A percentile compares a stretch with the other conserved stretches of the same genome.
Evolutionary conservation across 2,113 vertebrate genomes (phyloP).

Genomic region (Symphodus melops): DNA sequence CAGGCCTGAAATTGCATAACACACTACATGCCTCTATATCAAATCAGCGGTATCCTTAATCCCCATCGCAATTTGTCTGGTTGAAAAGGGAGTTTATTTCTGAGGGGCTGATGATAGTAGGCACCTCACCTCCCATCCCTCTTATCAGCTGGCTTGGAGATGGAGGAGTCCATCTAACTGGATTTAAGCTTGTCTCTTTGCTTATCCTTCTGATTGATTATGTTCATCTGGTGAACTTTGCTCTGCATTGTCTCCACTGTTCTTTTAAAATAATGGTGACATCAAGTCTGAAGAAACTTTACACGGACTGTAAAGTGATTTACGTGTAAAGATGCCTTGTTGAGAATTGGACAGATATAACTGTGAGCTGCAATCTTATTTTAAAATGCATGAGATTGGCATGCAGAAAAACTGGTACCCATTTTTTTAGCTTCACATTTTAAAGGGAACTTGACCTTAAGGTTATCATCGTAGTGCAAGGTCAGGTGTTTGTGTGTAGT

Average conservation of each 20-base stretch:
- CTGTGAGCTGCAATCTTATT: background rate
- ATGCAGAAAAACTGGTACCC: too few species aligned
- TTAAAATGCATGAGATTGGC: too few species aligned
- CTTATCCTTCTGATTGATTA: conserved; percentile 70
- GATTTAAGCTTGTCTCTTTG: conserved; percentile 72
- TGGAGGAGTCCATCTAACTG: conserved; percentile 59
- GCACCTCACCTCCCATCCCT: conserved; percentile 55
- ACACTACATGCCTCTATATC: conserved; percentile 32
- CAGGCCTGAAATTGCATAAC: conserved; percentile 44
- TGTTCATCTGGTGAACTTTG: conserved; percentile 68
- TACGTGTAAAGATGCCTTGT: background rate
- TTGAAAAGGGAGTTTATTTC: conserved; percentile 49
- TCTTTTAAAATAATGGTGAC: conserved; percentile 42
- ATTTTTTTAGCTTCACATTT: too few species aligned
- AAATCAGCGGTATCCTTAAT: conserved; percentile 29
- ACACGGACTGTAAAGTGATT: background rate
- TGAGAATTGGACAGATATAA: background rate
- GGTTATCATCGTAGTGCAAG: too few species aligned
- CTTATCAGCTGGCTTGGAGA: conserved; percentile 66
- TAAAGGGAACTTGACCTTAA: too few species aligned
- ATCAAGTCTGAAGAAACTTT: background rate
- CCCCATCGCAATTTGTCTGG: conserved; percentile 12
- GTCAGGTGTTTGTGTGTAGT: too few species aligned
- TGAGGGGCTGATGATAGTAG: conserved; percentile 64
- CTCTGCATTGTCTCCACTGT: conserved; percentile 35